A percentile compares a stretch with the other conserved stretches of the same genome.
Conservation (phyloP, 2,888 invertebrate genomes). For the Dicranocentrus wangi region DNA sequence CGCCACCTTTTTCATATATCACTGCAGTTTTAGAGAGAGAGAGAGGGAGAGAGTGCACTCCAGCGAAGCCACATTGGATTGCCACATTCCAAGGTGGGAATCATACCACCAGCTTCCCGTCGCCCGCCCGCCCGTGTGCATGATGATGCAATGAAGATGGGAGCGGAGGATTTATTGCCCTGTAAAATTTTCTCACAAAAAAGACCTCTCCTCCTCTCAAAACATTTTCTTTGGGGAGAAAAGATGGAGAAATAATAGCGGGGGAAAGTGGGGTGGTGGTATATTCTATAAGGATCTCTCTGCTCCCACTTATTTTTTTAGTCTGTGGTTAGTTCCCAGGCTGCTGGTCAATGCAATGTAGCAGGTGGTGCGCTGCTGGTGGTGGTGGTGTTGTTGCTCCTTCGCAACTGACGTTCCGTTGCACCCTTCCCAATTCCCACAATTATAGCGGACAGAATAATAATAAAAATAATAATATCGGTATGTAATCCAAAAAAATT, state of each 20-base stretch:
- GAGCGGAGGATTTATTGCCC: conserved; percentile 59
- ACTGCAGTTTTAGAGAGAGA: too few species aligned
- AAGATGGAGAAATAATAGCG: conserved; percentile 8
- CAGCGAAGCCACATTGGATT: too few species aligned
- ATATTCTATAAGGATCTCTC: background rate
- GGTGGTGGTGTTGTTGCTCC: background rate
- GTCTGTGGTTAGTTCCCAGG: too few species aligned
- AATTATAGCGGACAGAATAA: too few species aligned
- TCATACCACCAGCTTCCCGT: conserved; percentile 54
- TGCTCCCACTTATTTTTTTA: too few species aligned
- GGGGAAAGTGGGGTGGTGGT: conserved; percentile 6
- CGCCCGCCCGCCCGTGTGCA: conserved; percentile 24
- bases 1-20: background rate
- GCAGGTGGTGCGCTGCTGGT: background rate
- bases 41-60: too few species aligned
- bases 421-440: too few species aligned
- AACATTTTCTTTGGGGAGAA: background rate
- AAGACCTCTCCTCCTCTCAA: background rate
- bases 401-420: too few species aligned
- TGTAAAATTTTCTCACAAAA: conserved; percentile 51
- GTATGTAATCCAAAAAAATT: too few species aligned
- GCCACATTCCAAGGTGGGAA: conserved; percentile 49
- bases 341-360: too few species aligned
- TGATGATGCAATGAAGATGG: conserved; percentile 60
- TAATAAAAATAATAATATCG: too few species aligned